Evolutionary conservation across 2,797 vertebrate genomes (phyloP), one percentile per base, ranked within the genome.

Genomic region (Chaunax sp.): DNA sequence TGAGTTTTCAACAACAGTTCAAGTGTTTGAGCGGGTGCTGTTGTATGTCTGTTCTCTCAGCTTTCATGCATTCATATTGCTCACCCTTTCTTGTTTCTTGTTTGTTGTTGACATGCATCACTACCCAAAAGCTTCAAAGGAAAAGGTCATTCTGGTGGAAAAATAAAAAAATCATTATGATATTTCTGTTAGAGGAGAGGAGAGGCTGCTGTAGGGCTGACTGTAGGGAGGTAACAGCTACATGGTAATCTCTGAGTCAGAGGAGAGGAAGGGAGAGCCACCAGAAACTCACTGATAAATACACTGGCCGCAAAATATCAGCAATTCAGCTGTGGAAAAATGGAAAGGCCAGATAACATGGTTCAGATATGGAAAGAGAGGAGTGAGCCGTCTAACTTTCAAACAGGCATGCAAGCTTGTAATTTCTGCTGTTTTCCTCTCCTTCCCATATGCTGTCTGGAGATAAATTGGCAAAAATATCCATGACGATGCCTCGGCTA

Each of bases 191-290:
- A 37, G 38, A 58, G 25, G n/a, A 41, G 25, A 44, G 14, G 22
- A 47, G 23, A 44, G n/a, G n/a, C n/a, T n/a, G n/a, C n/a, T n/a
- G n/a, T n/a, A n/a, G n/a, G n/a, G n/a, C n/a, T n/a, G n/a, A n/a
- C n/a, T n/a, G n/a, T n/a, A n/a, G n/a, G n/a, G n/a, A n/a, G n/a
- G n/a, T n/a, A n/a, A n/a, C n/a, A n/a, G n/a, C n/a, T n/a, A n/a
- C n/a, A n/a, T 51, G 66, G 19, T 78, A 77, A 78, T 78, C 53
- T 77, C 19, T 74, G 67, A 73, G 73, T 82, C 37, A 50, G 74
- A 68, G 60, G 46, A 78, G 12, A 37, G 18, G 43, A 57, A 33
- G 28, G 41, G 43, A 54, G 52, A 69, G 72, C 60, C 67, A 67
- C 53, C 54, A 79, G 72, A 57, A 75, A 66, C 60, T 64, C 66